Evolutionary conservation across 2,797 vertebrate species (phyloP).

Genomic region (Lepilemur septentrionalis): DNA sequence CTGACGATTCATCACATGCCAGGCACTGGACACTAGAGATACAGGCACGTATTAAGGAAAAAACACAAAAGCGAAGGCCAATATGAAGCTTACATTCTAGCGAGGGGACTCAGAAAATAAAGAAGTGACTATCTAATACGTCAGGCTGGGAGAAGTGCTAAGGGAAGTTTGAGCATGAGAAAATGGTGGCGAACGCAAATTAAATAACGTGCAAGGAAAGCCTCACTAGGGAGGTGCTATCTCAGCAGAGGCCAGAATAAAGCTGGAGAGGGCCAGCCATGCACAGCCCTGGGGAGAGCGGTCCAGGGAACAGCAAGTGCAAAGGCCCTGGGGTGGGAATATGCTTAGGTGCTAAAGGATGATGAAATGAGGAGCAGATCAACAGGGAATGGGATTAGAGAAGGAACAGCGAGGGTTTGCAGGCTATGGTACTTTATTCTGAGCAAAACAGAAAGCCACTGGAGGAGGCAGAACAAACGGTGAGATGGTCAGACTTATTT

Average conservation of each 20-base stretch:
- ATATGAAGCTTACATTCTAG: neutral
- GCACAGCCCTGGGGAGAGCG: neutral
- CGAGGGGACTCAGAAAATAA: neutral
- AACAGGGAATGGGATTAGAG: neutral
- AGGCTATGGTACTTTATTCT: neutral
- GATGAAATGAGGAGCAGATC: neutral
- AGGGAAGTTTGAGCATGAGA: neutral
- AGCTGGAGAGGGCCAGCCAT: neutral
- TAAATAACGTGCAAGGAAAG: neutral
- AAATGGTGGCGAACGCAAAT: neutral
- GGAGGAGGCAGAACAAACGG: neutral
- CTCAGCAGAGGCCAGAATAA: neutral
- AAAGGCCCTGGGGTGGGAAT: neutral
- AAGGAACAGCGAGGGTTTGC: neutral
- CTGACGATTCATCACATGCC: neutral
- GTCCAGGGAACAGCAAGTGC: neutral
- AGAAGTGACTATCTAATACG: neutral
- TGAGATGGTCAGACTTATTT: neutral
- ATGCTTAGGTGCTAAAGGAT: neutral
- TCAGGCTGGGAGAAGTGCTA: neutral
- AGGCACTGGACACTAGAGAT: neutral
- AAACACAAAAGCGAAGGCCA: neutral
- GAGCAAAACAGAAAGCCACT: neutral
- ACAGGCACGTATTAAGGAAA: accelerated
- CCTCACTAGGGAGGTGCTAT: neutral